Evolutionary conservation across 2,113 vertebrate genomes (phyloP).

Genomic region (Platysternon megacephalum): DNA sequence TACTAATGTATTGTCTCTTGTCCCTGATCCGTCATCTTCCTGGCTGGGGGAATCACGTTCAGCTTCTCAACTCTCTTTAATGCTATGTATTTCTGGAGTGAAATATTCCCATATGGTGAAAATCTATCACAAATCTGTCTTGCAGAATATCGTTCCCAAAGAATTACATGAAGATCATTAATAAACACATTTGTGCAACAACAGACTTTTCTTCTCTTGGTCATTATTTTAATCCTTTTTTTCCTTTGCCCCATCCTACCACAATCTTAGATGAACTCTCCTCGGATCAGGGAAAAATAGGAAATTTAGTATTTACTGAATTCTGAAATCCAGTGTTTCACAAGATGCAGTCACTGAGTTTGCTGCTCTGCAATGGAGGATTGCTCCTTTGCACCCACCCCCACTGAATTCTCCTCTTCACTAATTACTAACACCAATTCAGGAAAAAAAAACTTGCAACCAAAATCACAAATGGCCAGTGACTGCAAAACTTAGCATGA

Average conservation of each 20-base stretch:
- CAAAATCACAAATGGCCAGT: accelerated
- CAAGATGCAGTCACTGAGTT: background rate
- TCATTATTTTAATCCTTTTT: slow-evolving; percentile 56
- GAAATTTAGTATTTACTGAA: background rate
- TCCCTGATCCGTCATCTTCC: slow-evolving; percentile 72
- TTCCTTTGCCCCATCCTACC: slow-evolving; percentile 22
- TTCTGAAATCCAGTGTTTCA: background rate
- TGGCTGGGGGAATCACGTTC: slow-evolving; percentile 68
- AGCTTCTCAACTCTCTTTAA: slow-evolving; percentile 66
- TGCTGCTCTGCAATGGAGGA: background rate
- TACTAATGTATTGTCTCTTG: slow-evolving; percentile 71
- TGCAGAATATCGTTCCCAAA: slow-evolving; percentile 53
- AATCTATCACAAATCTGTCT: slow-evolving; percentile 73
- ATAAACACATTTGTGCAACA: slow-evolving; percentile 66
- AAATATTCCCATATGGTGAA: slow-evolving; percentile 74
- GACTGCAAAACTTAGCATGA: accelerated
- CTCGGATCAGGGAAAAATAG: background rate
- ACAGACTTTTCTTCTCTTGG: slow-evolving; percentile 62
- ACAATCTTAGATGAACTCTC: background rate
- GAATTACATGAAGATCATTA: slow-evolving; percentile 70
- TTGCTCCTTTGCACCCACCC: background rate
- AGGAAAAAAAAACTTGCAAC: background rate
- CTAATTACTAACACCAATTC: background rate
- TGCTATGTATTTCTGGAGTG: slow-evolving; percentile 69
- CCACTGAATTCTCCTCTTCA: background rate